phyloP scores from a whole-genome alignment of 2,797 vertebrate genomes.

The Vireo griseus region DNA sequence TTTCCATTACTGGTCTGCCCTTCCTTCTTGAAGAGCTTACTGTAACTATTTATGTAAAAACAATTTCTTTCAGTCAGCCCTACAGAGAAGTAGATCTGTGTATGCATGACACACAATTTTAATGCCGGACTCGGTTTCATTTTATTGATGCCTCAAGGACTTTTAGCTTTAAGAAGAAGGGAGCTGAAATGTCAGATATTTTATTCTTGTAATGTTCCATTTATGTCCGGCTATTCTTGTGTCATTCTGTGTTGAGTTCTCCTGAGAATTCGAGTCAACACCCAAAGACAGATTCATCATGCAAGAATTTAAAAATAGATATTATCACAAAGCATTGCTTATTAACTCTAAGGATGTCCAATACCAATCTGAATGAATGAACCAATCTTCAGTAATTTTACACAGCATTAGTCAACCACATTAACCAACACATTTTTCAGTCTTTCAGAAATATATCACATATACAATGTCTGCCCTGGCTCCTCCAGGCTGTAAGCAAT shows the following conservation, averaged over 20 bases:
- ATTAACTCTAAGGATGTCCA: not conserved
- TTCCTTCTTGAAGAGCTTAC: not conserved
- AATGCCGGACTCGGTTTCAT: not conserved
- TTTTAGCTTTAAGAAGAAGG: not conserved
- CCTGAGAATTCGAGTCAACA: conserved; percentile 26
- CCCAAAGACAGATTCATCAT: not conserved
- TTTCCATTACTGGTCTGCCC: not conserved
- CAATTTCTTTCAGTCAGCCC: not conserved
- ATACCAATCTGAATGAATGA: not conserved
- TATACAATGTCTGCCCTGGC: not conserved
- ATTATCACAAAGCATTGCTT: not conserved
- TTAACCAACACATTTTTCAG: not conserved
- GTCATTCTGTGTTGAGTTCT: not conserved
- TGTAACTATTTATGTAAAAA: conserved; percentile 16
- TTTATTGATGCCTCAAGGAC: conserved; percentile 37
- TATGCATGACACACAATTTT: not conserved
- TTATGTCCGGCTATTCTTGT: not conserved
- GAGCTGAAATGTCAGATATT: conserved; percentile 29
- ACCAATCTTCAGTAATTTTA: not conserved
- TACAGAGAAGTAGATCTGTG: not conserved
- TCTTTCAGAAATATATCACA: not conserved
- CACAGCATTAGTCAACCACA: not conserved
- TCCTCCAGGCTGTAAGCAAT: not conserved
- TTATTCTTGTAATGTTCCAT: conserved; percentile 16
- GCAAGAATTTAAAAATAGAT: not conserved